Conservation (phyloP, 1,140 invertebrate genomes). For the Brachionus rotundiformis region DNA sequence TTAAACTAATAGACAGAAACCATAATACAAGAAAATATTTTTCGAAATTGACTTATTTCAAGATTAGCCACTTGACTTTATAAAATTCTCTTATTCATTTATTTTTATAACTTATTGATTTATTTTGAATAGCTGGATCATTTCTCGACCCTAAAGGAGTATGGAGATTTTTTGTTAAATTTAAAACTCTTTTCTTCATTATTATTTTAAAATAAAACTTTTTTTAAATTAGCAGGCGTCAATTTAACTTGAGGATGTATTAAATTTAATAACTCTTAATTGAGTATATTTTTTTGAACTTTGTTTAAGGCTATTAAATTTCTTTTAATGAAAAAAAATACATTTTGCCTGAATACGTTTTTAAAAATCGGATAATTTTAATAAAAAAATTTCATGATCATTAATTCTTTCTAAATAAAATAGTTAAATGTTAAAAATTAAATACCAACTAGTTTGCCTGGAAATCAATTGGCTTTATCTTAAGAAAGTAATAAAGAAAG, state of each 20-base stretch:
- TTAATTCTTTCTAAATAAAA: background rate
- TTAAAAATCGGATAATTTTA: background rate
- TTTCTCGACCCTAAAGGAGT: background rate
- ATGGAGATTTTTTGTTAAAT: too few species aligned
- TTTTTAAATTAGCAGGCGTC: background rate
- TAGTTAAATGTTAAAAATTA: background rate
- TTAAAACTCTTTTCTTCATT: too few species aligned
- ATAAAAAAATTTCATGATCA: background rate
- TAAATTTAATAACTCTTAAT: background rate
- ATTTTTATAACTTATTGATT: background rate
- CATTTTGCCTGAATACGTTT: background rate
- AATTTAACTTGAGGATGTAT: background rate
- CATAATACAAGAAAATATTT: background rate
- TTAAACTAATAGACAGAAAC: slow-evolving; percentile 3
- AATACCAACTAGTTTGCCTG: background rate
- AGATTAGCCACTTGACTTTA: background rate
- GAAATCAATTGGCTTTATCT: background rate
- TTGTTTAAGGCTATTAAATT: background rate
- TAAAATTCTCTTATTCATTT: background rate
- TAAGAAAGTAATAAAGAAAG: background rate
- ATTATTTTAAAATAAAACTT: too few species aligned
- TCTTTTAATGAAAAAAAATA: background rate
- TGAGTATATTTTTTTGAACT: background rate
- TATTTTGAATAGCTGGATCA: background rate
- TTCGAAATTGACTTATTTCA: background rate